Evolutionary conservation across 2,113 vertebrate species (phyloP).

Genomic region (Rhizomys pruinosus): DNA sequence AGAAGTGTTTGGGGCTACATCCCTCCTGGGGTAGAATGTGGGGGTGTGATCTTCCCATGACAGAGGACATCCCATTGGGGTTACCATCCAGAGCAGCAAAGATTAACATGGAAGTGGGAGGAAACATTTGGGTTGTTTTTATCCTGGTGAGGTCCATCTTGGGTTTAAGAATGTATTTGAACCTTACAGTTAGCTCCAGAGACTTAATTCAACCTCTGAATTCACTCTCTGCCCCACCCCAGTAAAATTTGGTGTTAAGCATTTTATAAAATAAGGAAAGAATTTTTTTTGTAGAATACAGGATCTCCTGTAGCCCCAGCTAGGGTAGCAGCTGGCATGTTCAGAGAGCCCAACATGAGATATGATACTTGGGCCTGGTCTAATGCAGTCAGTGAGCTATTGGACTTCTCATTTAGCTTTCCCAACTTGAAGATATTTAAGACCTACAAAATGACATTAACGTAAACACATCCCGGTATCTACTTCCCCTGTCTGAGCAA

Average conservation of each 20-base stretch:
- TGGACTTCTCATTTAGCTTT: neutral
- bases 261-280: too few species aligned
- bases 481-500: neutral
- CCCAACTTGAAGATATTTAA: neutral
- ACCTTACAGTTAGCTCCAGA: too few species aligned
- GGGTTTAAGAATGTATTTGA: too few species aligned
- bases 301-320: too few species aligned
- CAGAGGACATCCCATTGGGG: neutral
- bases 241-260: too few species aligned
- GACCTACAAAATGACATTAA: neutral
- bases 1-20: accelerated
- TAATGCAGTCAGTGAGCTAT: accelerated
- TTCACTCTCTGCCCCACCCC: too few species aligned
- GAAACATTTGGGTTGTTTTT: neutral
- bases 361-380: neutral
- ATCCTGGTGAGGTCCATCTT: accelerated
- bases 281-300: too few species aligned
- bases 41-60: accelerated
- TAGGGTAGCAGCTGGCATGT: too few species aligned
- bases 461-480: neutral
- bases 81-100: neutral
- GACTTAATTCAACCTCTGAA: neutral
- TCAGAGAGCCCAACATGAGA: accelerated
- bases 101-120: accelerated
- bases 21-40: accelerated